A percentile compares a stretch with the other conserved stretches of the same genome.
Evolutionary conservation across 1,140 invertebrate genomes (phyloP).

Genomic region (Leptinotarsa undecemlineata): DNA sequence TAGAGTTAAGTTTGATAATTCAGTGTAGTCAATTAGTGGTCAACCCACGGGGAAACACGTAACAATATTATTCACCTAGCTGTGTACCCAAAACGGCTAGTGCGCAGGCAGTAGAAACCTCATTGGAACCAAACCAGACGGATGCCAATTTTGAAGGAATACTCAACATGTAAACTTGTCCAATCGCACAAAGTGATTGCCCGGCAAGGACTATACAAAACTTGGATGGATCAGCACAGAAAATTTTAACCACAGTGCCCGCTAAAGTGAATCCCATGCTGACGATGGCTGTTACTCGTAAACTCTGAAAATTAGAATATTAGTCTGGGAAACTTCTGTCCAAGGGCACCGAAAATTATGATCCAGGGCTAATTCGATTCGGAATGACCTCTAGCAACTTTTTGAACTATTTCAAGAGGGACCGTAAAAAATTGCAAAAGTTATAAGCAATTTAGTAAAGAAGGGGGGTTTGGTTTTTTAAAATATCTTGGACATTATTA

Average conservation of each 20-base stretch:
- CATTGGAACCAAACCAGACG: conserved; percentile 59
- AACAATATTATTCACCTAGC: conserved; percentile 54
- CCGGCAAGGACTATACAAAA: conserved; percentile 70
- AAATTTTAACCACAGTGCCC: conserved; percentile 63
- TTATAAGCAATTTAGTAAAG: too few relatives aligned
- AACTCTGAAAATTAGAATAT: conserved; percentile 48
- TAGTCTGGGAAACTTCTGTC: too few relatives aligned
- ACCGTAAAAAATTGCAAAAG: too few relatives aligned
- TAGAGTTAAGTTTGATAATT: too few relatives aligned
- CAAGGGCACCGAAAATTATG: too few relatives aligned
- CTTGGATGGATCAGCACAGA: conserved; percentile 60
- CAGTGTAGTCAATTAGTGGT: too few relatives aligned
- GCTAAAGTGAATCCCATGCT: conserved; percentile 64
- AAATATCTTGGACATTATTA: too few relatives aligned
- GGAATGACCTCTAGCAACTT: too few relatives aligned
- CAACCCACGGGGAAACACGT: too few relatives aligned
- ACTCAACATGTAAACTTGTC: conserved; percentile 70
- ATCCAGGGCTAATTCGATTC: too few relatives aligned
- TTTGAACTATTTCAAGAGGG: too few relatives aligned
- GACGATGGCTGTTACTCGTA: conserved; percentile 53
- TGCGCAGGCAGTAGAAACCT: conserved; percentile 77
- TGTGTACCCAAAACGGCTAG: conserved; percentile 81
- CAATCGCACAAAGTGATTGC: conserved; percentile 72
- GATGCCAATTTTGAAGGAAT: conserved; percentile 75
- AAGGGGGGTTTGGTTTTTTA: too few relatives aligned